These are phyloP conservation scores for Calvadosia cruxmelitensis DNA, from an alignment of 30 jellyfish, hydroid and myxozoan species.

Conservation along the genomic window DNA sequence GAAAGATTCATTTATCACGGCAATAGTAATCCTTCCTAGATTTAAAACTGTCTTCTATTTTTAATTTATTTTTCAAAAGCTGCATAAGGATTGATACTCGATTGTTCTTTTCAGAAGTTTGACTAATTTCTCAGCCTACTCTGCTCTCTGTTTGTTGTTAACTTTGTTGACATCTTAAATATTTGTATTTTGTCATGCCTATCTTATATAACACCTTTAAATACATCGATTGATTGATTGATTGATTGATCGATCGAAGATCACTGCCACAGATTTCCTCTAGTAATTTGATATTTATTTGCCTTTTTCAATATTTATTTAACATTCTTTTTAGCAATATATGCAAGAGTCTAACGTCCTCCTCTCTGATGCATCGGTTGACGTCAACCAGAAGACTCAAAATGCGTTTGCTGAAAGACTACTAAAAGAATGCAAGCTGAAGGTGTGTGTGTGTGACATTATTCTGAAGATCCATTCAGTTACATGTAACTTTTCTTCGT, in stretches of 20 bases:
- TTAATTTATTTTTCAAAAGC: no score
- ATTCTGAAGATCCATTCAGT: no score
- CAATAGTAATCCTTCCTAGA: no score
- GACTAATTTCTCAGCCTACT: no score
- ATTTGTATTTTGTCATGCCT: background rate
- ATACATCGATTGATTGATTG: no score
- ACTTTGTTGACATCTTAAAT: background rate
- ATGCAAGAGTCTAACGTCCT: slow-evolving; percentile 83
- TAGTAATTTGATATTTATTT: background rate
- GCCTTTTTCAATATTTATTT: background rate
- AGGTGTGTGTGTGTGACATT: slow-evolving; percentile 26
- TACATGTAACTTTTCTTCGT: no score
- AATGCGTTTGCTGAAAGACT: slow-evolving; percentile 86
- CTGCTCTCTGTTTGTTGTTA: background rate
- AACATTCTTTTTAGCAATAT: slow-evolving; percentile 36
- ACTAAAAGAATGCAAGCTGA: slow-evolving; percentile 89
- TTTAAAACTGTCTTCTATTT: no score
- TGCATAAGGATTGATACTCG: no score
- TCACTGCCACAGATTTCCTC: background rate
- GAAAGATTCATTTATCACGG: no score
- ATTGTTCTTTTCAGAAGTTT: no score
- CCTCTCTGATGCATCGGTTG: slow-evolving; percentile 41
- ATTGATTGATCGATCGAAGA: no score
- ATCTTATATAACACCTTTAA: no score
- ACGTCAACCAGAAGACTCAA: slow-evolving; percentile 73